Base-by-base conservation (phyloP, 2,888 invertebrate species). In the Liopterus haemorrhoidalis region DNA sequence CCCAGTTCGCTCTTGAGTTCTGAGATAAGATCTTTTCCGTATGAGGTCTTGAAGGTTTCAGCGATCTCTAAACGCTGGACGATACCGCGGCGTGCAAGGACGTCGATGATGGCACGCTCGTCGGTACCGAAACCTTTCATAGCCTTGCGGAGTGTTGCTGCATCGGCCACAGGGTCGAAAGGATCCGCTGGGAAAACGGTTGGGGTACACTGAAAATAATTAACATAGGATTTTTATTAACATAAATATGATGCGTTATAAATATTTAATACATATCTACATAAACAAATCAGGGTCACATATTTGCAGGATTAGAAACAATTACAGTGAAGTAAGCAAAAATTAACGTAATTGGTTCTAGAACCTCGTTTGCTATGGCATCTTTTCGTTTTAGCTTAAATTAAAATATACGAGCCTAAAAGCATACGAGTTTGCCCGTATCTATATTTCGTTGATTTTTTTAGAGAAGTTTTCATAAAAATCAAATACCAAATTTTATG, bases 61-160 rank as follows among this genome's bases (percentile, higher is more conserved):
- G 88, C 82, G 60, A 97, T 90, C 69, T 93, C 86, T 56, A 92
- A 74, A 49, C 96, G 79, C 68, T 96, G 95, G 3, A 83, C 84
- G 64, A 92, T 91, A 49, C 89, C 89, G 51, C 95, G 80, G 54
- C 84, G 82, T 43, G 88, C 87, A 28, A 96, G 75, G 5, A 95
- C 82, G 61, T 90, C 87, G 59, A 92, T 91, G 66, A 95, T 89
- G 48, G 90, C 82, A 61, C 85, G 85, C 66, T 94, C 93, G 63
- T 94, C 89, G 21, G 92, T 91, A 44, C 93, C 90, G 59, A 92
- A 82, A 43, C 91, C 92, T 67, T 92, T 92, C 91, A 93, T 91
- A 14, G 92, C 91, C 66, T 88, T 89, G 55, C 87, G 80, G 40
- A 92, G 75, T 48, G 82, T 79, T 54, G 83, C 83, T 2, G 91